Evolutionary conservation across 2,113 vertebrate genomes (phyloP).

Genomic region (Thalassoma bifasciatum): DNA sequence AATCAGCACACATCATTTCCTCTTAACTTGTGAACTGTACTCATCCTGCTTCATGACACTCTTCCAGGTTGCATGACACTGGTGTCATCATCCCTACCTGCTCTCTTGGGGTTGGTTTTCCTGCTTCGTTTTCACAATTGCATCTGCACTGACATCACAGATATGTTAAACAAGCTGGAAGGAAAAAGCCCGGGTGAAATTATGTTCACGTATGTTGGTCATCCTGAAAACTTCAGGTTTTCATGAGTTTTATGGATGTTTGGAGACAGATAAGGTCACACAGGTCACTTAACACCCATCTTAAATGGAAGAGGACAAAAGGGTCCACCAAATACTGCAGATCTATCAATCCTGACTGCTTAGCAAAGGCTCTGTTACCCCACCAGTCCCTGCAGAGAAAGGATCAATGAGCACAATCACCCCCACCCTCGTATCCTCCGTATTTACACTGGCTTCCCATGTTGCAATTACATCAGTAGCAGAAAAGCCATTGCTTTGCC

Average conservation of each 20-base stretch:
- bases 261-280: neutral
- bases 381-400: slow-evolving; percentile 32
- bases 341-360: slow-evolving; percentile 29
- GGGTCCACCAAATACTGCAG: slow-evolving; percentile 16
- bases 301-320: slow-evolving; percentile 24
- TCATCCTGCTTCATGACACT: too few relatives aligned
- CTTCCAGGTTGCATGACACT: too few relatives aligned
- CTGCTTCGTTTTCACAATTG: neutral
- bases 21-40: too few relatives aligned
- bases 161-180: too few relatives aligned
- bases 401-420: slow-evolving; percentile 58
- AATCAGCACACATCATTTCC: too few relatives aligned
- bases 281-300: slow-evolving; percentile 6
- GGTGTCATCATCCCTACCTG: too few relatives aligned
- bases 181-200: too few relatives aligned
- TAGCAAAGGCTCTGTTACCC: slow-evolving; percentile 32
- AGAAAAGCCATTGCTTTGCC: slow-evolving; percentile 27
- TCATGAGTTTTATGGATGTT: too few relatives aligned
- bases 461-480: slow-evolving; percentile 25
- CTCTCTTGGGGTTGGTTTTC: too few relatives aligned
- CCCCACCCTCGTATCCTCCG: slow-evolving; percentile 42
- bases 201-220: too few relatives aligned
- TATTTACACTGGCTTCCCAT: slow-evolving; percentile 28
- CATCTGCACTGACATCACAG: too few relatives aligned
- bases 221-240: too few relatives aligned